Evolutionary conservation across 2,888 invertebrate genomes (phyloP).

Genomic region (Rhopalosiphum nymphaeae): DNA sequence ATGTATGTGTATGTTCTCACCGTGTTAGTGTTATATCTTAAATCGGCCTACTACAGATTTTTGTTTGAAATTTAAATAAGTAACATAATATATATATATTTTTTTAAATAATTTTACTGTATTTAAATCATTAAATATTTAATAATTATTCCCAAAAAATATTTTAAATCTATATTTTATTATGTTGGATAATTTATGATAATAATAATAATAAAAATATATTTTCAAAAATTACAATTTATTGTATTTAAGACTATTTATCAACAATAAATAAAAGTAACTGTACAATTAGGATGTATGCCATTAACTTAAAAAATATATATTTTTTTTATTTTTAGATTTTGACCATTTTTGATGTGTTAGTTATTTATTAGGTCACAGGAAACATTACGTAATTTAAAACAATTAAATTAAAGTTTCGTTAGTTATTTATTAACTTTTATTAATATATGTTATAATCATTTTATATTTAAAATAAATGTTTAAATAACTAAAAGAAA

Average conservation of each 20-base stretch:
- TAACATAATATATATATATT: not conserved
- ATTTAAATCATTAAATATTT: not conserved
- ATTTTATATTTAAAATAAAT: not conserved
- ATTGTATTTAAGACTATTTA: not conserved
- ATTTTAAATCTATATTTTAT: not conserved
- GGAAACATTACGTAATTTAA: not conserved
- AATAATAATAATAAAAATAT: not conserved
- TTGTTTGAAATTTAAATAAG: not conserved
- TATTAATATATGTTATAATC: not conserved
- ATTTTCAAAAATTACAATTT: not conserved
- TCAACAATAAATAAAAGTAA: not conserved
- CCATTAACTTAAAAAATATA: not conserved
- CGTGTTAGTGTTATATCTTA: not conserved
- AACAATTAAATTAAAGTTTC: not conserved
- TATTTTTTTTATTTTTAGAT: slow-evolving; percentile 73
- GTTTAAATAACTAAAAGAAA: not conserved
- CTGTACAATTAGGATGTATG: not conserved
- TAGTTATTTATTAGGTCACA: not conserved
- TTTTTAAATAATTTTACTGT: too few species aligned
- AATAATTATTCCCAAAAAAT: not conserved
- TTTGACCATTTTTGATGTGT: slow-evolving; percentile 69
- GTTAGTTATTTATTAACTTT: not conserved
- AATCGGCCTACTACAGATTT: not conserved
- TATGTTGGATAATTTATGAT: not conserved
- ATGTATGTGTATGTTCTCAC: not conserved